Evolutionary conservation across 2,113 vertebrate genomes (phyloP).

Genomic region (Crotophaga sulcirostris): DNA sequence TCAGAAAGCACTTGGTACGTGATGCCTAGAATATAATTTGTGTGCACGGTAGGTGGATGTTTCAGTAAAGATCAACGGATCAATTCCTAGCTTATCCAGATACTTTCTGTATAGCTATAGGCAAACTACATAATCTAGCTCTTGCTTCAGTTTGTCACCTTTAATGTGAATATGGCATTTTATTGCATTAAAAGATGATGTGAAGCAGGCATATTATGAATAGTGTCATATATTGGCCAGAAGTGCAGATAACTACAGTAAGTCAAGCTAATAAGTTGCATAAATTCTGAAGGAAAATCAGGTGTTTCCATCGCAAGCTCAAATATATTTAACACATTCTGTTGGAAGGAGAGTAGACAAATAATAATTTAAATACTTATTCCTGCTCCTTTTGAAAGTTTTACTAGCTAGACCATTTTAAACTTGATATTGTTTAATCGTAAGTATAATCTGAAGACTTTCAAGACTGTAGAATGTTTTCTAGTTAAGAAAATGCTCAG

Average conservation of each 20-base stretch:
- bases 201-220: not conserved
- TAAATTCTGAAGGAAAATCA: not conserved
- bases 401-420: not conserved
- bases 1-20: fast-evolving
- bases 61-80: not conserved
- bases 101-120: not conserved
- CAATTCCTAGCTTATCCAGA: not conserved
- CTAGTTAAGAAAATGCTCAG: not conserved
- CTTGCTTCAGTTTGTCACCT: not conserved
- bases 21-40: not conserved
- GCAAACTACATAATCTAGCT: not conserved
- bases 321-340: not conserved
- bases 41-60: not conserved
- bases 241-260: not conserved
- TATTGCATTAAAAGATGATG: not conserved
- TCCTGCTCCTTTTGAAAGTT: not conserved
- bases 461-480: not conserved
- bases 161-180: not conserved
- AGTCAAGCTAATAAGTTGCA: not conserved
- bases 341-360: not conserved
- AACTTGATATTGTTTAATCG: not conserved
- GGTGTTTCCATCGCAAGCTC: not conserved
- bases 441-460: not conserved
- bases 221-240: not conserved
- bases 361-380: not conserved